These are phyloP conservation scores for Tretioscincus oriximinensis DNA, from an alignment of 2,113 vertebrate genomes.

Conservation along the genomic window DNA sequence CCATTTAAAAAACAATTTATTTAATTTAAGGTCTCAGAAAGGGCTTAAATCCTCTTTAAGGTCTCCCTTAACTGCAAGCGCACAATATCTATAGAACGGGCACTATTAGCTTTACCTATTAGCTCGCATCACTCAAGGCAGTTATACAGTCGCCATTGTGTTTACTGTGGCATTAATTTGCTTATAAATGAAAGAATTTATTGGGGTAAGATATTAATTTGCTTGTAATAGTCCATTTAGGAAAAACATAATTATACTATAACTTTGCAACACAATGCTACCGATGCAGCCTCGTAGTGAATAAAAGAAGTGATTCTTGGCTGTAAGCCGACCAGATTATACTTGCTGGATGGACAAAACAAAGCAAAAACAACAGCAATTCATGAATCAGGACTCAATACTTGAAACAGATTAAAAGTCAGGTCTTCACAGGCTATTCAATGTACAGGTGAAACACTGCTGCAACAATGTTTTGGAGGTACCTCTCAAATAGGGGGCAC, in stretches of 20 bases:
- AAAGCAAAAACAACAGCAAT: neutral
- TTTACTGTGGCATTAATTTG: slow-evolving; percentile 51
- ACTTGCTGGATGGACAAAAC: neutral
- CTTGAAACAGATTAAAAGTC: neutral
- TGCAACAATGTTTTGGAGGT: too few species aligned
- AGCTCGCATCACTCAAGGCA: slow-evolving; percentile 39
- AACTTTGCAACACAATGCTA: slow-evolving; percentile 39
- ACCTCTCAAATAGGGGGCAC: too few species aligned
- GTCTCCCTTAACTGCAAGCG: slow-evolving; percentile 34
- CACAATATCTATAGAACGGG: slow-evolving; percentile 39
- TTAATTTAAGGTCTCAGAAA: slow-evolving; percentile 51
- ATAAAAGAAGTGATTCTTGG: slow-evolving; percentile 21
- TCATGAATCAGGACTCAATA: neutral
- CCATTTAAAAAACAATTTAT: slow-evolving; percentile 35
- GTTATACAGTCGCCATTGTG: slow-evolving; percentile 41
- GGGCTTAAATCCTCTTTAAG: slow-evolving; percentile 36
- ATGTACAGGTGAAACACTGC: too few species aligned
- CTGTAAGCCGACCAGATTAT: slow-evolving; percentile 18
- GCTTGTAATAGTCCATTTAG: slow-evolving; percentile 35
- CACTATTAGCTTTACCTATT: slow-evolving; percentile 46
- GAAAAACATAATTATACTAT: slow-evolving; percentile 29
- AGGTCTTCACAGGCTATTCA: too few species aligned
- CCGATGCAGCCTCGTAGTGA: slow-evolving; percentile 36
- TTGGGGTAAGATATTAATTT: slow-evolving; percentile 47
- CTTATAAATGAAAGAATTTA: slow-evolving; percentile 41